Percentiles rank a stretch among this genome's conserved stretches.
These are phyloP conservation scores for Kryptolebias ocellatus DNA, from an alignment of 2,797 vertebrate genomes.

Conservation along the genomic window DNA sequence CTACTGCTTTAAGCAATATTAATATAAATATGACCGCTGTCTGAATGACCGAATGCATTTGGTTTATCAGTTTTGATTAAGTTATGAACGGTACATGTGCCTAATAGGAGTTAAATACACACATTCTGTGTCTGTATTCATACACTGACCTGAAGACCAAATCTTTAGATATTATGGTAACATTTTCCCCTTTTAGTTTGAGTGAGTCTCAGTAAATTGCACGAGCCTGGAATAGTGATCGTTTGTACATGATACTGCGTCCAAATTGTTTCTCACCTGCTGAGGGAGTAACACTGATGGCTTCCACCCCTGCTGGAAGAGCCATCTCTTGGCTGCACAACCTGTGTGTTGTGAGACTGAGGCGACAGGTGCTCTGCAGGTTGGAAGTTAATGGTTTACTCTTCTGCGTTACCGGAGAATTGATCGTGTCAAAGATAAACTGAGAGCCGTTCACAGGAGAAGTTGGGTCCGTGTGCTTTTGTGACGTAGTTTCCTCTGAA, in stretches of 20 bases:
- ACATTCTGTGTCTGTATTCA: no score
- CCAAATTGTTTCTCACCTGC: conserved; percentile 84
- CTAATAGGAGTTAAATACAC: no score
- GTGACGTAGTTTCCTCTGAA: conserved; percentile 79
- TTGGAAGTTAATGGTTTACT: conserved; percentile 88
- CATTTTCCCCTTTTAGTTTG: not conserved
- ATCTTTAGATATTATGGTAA: not conserved
- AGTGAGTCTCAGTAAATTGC: not conserved
- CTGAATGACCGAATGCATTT: no score
- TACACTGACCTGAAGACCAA: no score
- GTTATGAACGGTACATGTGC: no score
- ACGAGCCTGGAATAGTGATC: not conserved
- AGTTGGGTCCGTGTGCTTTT: conserved; percentile 45
- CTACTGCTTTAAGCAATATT: no score
- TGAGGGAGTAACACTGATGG: conserved; percentile 91
- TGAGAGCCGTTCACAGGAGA: conserved; percentile 58
- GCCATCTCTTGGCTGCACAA: conserved; percentile 90
- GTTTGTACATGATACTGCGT: not conserved
- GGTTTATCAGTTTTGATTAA: no score
- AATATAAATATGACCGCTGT: no score
- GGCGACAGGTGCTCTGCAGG: conserved; percentile 91
- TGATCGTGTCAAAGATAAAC: conserved; percentile 59
- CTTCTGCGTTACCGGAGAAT: conserved; percentile 82
- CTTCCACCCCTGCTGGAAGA: conserved; percentile 91
- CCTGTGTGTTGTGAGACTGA: conserved; percentile 86